Percentiles rank a stretch among this genome's conserved stretches.
phyloP scores from a whole-genome alignment of 2,888 invertebrate genomes.

The Diploptera punctata region DNA sequence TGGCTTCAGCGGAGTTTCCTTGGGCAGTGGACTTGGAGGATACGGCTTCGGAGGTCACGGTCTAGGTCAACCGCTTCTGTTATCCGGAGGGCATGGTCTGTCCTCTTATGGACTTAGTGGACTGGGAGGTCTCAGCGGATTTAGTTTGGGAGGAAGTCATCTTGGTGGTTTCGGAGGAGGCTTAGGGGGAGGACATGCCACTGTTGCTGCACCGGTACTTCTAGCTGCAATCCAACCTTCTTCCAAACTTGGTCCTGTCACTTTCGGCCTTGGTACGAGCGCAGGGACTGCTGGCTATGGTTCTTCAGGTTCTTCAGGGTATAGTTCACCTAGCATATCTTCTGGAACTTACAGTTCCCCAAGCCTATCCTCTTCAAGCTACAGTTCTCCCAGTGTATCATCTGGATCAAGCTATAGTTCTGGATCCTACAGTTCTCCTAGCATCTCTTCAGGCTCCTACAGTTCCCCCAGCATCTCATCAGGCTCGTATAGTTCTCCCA shows the following conservation, averaged over 20 bases:
- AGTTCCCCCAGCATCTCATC: constrained; percentile 4
- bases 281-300: neutral
- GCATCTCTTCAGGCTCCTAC: neutral
- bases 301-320: neutral
- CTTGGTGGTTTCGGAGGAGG: constrained; percentile 12
- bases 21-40: constrained; percentile 6
- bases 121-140: constrained; percentile 1
- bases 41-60: constrained; percentile 28
- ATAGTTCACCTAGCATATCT: neutral
- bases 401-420: neutral
- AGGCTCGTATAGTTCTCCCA: neutral
- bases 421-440: constrained; percentile 5
- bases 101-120: neutral
- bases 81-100: constrained; percentile 25
- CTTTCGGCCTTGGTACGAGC: constrained; percentile 30
- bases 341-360: constrained; percentile 8
- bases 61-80: constrained; percentile 19
- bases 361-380: neutral
- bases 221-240: neutral
- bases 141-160: too few species aligned
- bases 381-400: constrained; percentile 16
- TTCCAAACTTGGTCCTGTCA: constrained; percentile 37
- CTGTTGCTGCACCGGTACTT: neutral
- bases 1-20: neutral
- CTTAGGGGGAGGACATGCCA: neutral